Percentiles rank a stretch among this genome's conserved stretches.
Evolutionary conservation across 1,140 invertebrate genomes (phyloP).

Genomic region (Gonatopus flavifemur): DNA sequence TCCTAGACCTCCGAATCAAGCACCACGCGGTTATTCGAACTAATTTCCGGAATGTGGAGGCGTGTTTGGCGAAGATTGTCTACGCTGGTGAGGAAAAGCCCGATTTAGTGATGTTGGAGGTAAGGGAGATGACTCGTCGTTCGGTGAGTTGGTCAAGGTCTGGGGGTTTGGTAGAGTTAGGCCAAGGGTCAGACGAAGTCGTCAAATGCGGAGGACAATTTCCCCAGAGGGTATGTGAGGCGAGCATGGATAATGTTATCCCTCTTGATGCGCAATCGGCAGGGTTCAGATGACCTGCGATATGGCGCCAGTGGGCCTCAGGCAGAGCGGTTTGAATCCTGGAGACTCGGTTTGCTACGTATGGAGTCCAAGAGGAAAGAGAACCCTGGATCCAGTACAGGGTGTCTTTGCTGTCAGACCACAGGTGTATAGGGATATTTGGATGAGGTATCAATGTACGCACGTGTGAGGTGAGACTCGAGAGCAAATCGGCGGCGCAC

Average conservation of each 20-base stretch:
- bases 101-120: too few relatives aligned
- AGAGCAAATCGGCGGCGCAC: background rate
- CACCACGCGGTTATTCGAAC: too few relatives aligned
- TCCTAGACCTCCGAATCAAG: too few relatives aligned
- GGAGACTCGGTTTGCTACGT: slow-evolving; percentile 31
- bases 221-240: background rate
- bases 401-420: background rate
- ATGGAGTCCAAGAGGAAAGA: slow-evolving; percentile 10
- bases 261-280: background rate
- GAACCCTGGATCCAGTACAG: background rate
- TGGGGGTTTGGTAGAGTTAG: too few relatives aligned
- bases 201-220: background rate
- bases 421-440: background rate
- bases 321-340: background rate
- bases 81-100: too few relatives aligned
- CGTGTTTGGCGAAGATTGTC: too few relatives aligned
- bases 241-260: background rate
- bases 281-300: background rate
- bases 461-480: too few relatives aligned
- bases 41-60: too few relatives aligned
- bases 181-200: too few relatives aligned
- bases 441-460: background rate
- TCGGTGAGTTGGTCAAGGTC: too few relatives aligned
- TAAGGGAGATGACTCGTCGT: too few relatives aligned
- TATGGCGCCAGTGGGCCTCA: background rate